Evolutionary conservation across 2,888 invertebrate species (phyloP).

Genomic region (Athalia circularis): DNA sequence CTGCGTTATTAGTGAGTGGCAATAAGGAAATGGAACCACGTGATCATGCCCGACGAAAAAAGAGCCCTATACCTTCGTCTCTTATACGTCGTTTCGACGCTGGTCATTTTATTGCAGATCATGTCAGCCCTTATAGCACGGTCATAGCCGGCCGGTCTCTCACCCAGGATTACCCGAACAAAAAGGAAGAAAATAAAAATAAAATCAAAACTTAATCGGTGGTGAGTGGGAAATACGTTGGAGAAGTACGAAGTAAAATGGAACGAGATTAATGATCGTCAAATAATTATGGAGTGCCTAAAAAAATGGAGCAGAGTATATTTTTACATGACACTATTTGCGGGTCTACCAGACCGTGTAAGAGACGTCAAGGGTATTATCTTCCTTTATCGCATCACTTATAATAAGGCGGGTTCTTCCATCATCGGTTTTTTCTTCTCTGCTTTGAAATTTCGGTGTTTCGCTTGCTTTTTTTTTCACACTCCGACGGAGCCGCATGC

Average conservation of each 20-base stretch:
- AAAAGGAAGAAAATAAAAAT: background rate
- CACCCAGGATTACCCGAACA: background rate
- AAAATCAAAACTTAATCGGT: background rate
- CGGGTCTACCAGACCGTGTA: no score
- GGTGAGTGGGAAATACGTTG: no score
- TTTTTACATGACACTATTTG: no score
- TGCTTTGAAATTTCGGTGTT: background rate
- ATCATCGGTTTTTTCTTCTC: background rate
- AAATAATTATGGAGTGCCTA: no score
- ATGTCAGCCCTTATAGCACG: background rate
- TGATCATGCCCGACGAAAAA: slow-evolving; percentile 19
- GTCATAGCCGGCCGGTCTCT: background rate
- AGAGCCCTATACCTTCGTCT: background rate
- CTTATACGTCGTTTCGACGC: slow-evolving; percentile 12
- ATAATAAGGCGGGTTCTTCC: slow-evolving; percentile 21
- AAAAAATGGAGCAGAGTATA: no score
- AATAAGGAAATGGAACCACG: slow-evolving; percentile 40
- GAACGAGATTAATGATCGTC: no score
- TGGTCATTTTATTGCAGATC: slow-evolving; percentile 29
- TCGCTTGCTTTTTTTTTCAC: background rate
- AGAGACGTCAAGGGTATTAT: background rate
- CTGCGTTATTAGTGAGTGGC: slow-evolving; percentile 7
- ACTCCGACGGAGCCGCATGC: slow-evolving; percentile 23
- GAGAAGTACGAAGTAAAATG: no score
- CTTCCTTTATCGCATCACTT: background rate